Evolutionary conservation across 2,888 invertebrate genomes (phyloP), one percentile per base, ranked within the genome.

Genomic region (Chloromyia formosa): DNA sequence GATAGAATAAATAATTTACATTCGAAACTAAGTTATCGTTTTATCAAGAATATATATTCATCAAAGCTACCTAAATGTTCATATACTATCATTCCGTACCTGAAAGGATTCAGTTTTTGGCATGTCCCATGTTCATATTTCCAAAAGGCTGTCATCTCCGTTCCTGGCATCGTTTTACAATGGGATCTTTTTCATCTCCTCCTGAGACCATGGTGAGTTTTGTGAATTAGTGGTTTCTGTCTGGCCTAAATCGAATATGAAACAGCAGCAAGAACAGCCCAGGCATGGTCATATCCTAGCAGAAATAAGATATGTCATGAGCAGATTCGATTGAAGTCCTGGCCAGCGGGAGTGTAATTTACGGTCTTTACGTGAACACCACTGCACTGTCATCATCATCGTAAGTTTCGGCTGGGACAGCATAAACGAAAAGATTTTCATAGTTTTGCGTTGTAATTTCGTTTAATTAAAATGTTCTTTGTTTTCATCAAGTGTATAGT

Each of bases 271-370:
- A 22, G n/a, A 18, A 18, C 16, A 56, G 56, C 10, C 10, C 18
- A 35, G 27, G 3, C 2, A 35, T 35, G 27, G 27, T 7, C 27
- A 35, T 58, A 18, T 58, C 10, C n/a, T 7, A 60, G n/a, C 27
- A n/a, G 60, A n/a, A 23, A 27, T 60, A 23, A 60, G 27, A 60
- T 60, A n/a, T 60, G 60, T 60, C 60, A 27, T 1, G 23, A 60
- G 60, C 60, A 60, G 60, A 60, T 23, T 60, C 60, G 60, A 60
- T 60, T 60, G 60, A 60, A 23, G 23, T 60, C 60, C 60, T 60
- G 20, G 56, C 27, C 27, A 60, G 60, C 60, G 60, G 60, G 60
- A 23, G 60, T 22, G 23, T 23, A 58, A 60, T 27, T 60, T 4
- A 23, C 60, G 27, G 60, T 23, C 14, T 23, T 60, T 12, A 27